phyloP scores from a whole-genome alignment of 2,113 vertebrate genomes.

The Scatophagus argus region DNA sequence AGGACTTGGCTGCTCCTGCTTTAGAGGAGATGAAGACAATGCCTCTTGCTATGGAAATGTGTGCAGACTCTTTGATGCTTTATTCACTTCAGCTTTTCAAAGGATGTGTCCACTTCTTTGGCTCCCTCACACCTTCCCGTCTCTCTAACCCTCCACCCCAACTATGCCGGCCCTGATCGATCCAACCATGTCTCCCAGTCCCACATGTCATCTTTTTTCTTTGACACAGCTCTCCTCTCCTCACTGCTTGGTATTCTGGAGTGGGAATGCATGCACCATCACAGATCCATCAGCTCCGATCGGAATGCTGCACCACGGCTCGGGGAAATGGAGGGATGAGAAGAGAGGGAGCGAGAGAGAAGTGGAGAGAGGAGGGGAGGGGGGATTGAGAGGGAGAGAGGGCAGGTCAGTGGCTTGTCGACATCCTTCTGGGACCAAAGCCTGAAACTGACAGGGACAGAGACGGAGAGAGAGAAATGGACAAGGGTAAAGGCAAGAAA shows the following conservation, averaged over 20 bases:
- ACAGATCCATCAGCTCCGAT: conserved; percentile 82
- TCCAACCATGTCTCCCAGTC: conserved; percentile 80
- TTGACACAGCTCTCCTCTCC: conserved; percentile 75
- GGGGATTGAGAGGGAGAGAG: conserved; percentile 23
- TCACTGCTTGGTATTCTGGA: conserved; percentile 84
- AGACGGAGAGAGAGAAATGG: neutral
- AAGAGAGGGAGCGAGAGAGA: conserved; percentile 28
- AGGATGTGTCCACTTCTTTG: conserved; percentile 66
- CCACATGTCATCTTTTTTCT: conserved; percentile 84
- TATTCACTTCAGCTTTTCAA: conserved; percentile 75
- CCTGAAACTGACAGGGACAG: conserved; percentile 49
- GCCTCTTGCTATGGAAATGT: conserved; percentile 48
- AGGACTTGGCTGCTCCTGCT: conserved; percentile 52
- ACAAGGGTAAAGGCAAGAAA: conserved; percentile 1
- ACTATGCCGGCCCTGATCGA: conserved; percentile 71
- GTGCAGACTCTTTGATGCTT: conserved; percentile 76
- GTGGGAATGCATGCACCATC: conserved; percentile 77
- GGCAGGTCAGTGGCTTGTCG: conserved; percentile 72
- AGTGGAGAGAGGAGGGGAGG: conserved; percentile 3
- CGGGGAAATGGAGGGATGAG: conserved; percentile 74
- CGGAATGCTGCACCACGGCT: conserved; percentile 78
- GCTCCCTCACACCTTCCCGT: conserved; percentile 51
- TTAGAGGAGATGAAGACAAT: conserved; percentile 66
- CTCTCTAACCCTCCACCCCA: conserved; percentile 36
- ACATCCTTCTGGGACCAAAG: conserved; percentile 69